A percentile compares a stretch with the other conserved stretches of the same genome.
Evolutionary conservation across 2,888 invertebrate species (phyloP).

Genomic region (Diadegma fenestrale): DNA sequence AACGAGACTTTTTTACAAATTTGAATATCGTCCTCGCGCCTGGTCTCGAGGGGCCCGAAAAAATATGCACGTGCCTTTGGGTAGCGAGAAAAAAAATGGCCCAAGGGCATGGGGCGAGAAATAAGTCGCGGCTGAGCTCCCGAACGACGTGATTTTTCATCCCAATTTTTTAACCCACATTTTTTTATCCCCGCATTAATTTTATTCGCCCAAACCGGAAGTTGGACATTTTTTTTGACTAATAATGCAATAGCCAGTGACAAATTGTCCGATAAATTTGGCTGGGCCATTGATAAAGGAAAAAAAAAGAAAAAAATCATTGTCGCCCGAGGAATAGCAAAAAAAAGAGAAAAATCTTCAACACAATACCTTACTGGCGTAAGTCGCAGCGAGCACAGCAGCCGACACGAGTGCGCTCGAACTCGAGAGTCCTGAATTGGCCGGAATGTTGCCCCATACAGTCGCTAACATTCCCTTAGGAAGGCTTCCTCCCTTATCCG

Average conservation of each 20-base stretch:
- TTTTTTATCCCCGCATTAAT: neutral
- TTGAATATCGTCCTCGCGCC: conserved; percentile 23
- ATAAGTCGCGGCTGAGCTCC: neutral
- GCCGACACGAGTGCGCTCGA: conserved; percentile 99
- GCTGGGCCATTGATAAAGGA: too few relatives aligned
- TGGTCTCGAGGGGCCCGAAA: conserved; percentile 38
- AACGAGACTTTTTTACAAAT: conserved; percentile 53
- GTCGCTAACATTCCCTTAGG: conserved; percentile 90
- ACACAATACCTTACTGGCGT: conserved; percentile 87
- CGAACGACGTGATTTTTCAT: conserved; percentile 7
- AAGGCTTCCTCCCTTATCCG: conserved; percentile 82
- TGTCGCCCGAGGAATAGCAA: neutral
- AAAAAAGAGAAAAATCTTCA: neutral
- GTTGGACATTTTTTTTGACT: too few relatives aligned
- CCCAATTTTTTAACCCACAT: neutral
- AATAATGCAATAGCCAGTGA: too few relatives aligned
- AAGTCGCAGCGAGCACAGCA: conserved; percentile 92
- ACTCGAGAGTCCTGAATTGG: conserved; percentile 97
- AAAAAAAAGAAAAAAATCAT: neutral
- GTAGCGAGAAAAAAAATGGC: neutral
- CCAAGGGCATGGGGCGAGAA: neutral
- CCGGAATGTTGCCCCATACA: conserved; percentile 95
- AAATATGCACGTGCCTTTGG: conserved; percentile 36
- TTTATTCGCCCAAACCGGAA: too few relatives aligned
- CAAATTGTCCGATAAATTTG: too few relatives aligned